Conservation (phyloP, 2,113 vertebrate genomes). For the Periophthalmus modestus region DNA sequence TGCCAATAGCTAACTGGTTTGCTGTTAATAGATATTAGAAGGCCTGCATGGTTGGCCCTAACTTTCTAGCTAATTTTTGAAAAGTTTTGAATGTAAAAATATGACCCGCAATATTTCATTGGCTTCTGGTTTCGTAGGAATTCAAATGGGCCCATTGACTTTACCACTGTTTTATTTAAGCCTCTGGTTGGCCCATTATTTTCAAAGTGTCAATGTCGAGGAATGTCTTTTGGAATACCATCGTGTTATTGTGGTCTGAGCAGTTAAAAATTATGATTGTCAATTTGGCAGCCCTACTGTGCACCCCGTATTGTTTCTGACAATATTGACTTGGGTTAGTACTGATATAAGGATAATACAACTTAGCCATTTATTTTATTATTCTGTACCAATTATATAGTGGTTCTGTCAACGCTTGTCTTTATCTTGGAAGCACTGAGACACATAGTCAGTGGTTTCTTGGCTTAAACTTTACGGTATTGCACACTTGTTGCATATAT, state of each 20-base stretch:
- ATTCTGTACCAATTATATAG: neutral
- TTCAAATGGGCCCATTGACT: slow-evolving; percentile 1
- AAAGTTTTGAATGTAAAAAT: neutral
- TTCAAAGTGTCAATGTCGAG: slow-evolving; percentile 1
- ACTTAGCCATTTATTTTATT: neutral
- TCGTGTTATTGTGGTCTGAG: slow-evolving; percentile 3
- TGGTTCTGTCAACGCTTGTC: neutral
- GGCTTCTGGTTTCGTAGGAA: neutral
- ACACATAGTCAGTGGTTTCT: neutral
- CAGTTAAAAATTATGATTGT: slow-evolving; percentile 2
- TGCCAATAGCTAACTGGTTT: neutral
- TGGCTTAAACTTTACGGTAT: neutral
- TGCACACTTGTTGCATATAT: neutral
- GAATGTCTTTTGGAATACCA: slow-evolving; percentile 8
- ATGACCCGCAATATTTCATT: neutral
- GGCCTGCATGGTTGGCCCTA: too few species aligned
- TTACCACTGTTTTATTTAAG: slow-evolving; percentile 3
- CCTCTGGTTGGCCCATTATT: neutral
- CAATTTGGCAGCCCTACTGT: neutral
- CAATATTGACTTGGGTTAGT: neutral
- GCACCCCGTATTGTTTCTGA: neutral
- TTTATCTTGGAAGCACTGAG: neutral
- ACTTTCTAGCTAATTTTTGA: neutral
- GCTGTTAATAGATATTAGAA: neutral
- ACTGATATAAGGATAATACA: neutral